Percentiles rank a stretch among this genome's conserved stretches.
Conservation (phyloP, 2,888 invertebrate genomes). For the Amitus sp. region DNA sequence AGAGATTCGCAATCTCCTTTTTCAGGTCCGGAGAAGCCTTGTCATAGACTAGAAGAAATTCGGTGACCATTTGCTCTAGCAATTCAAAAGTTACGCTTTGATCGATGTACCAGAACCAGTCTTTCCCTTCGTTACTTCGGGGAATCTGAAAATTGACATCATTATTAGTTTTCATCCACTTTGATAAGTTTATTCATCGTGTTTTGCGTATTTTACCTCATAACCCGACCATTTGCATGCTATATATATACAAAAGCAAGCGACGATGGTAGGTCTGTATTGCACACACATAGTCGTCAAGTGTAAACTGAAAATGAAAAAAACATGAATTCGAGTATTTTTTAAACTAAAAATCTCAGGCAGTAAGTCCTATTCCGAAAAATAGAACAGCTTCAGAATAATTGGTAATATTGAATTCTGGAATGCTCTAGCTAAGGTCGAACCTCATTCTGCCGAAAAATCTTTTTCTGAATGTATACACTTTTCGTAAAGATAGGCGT, state of each 20-base stretch:
- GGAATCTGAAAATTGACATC: constrained; percentile 76
- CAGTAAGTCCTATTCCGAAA: too few species aligned
- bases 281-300: constrained; percentile 98
- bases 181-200: neutral
- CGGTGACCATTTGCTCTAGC: constrained; percentile 84
- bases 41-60: constrained; percentile 93
- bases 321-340: too few species aligned
- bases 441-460: too few species aligned
- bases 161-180: neutral
- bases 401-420: too few species aligned
- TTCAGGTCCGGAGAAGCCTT: constrained; percentile 92
- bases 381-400: too few species aligned
- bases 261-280: constrained; percentile 95
- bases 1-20: constrained; percentile 86
- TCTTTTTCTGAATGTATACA: too few species aligned
- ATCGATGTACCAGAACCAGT: constrained; percentile 97
- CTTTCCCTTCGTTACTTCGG: constrained; percentile 91
- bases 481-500: too few species aligned
- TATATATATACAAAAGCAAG: constrained; percentile 97
- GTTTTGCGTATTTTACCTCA: constrained; percentile 73
- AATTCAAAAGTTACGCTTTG: constrained; percentile 86
- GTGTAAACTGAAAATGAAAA: too few species aligned
- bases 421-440: too few species aligned
- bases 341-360: too few species aligned
- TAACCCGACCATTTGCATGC: constrained; percentile 98